Base-by-base conservation (phyloP, 2,888 invertebrate species). In the Latrodectus hesperus region DNA sequence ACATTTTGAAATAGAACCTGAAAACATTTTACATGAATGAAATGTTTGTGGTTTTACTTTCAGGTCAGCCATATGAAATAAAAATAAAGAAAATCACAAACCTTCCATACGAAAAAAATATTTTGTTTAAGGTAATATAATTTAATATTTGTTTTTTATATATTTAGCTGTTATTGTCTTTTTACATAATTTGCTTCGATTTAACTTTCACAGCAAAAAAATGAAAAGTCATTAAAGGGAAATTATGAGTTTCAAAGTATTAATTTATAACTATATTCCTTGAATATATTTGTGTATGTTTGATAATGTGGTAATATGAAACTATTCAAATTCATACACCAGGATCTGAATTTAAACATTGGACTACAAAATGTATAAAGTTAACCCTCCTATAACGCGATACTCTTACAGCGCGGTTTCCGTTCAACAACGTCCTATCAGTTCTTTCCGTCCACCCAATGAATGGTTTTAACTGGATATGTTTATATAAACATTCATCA, bases 41-140 rank as follows among this genome's bases (percentile, higher is more conserved):
- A 38, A 26, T 55, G 9, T 11, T 53, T 75, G 52, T 68, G 0
- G 26, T 91, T 90, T 87, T 68, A 75, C 53, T 76, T 82, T 14
- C 17, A 93, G 93, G 98, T 0, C 98, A 98, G 93, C 96, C 98
- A 4, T 99, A 99, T 93, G 98, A 99, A 93, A 96, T 99, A 91
- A 98, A 98, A 92, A 93, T 98, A 91, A 98, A 98, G 93, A 98
- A 98, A 92, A 94, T 98, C 22, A 98, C 98, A 0, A 98, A 98
- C 92, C 93, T 98, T 71, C 91, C 91, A 8, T 92, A 91, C 86
- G 91, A 90, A 83, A 92, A 91, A 89, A 97, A 97, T 89, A 52
- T 53, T 12, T 17, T 84, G n/a, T 77, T 77, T 65, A 84, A 78
- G 72, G 84, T 84, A 84, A 77, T 60, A n/a, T 38, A 38, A 38